Base-by-base conservation (phyloP, 1,140 invertebrate species). In the Hydropsyche tenuis region DNA sequence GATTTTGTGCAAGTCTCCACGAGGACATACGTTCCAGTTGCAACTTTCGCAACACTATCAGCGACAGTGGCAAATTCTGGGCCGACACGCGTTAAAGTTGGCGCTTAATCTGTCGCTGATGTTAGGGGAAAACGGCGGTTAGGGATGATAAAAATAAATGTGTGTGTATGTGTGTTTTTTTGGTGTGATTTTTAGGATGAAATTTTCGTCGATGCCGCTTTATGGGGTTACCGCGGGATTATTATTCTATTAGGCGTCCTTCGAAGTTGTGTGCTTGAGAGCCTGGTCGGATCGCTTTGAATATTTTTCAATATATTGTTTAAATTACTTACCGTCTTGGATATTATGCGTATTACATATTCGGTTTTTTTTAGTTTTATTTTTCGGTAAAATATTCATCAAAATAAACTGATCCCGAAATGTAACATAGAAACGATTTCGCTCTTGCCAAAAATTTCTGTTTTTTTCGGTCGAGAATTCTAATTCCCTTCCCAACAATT, bases 201-300 rank as follows among this genome's bases (percentile, higher is more conserved):
- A n/a, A n/a, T n/a, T n/a, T n/a, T n/a, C n/a, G n/a, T n/a, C n/a
- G n/a, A n/a, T n/a, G n/a, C n/a, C n/a, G n/a, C n/a, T n/a, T n/a
- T n/a, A 42, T 42, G 20, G n/a, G 14, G 14, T 16, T 7, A 30
- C 20, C 64, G 22, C 14, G n/a, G 46, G 66, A 48, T 69, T 69
- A 69, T 69, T 69, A 69, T 69, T 69, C 66, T 69, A 69, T 69
- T 69, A 69, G 66, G 66, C n/a, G 53, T 51, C 66, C 66, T 48
- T 69, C 66, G 46, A 69, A 69, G 9, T 69, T 69, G 66, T 46
- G 45, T 69, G 66, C 53, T 69, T 69, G 66, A 45, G n/a, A 69
- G 66, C 66, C 45, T 69, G 53, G 53, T 69, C 51, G 46, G 66
- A 69, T 69, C 43, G 46, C 66, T 51, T 53, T 69, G 66, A 69